Base-by-base conservation (phyloP, 2,888 invertebrate species). In the Nephrocerus scutellatus region DNA sequence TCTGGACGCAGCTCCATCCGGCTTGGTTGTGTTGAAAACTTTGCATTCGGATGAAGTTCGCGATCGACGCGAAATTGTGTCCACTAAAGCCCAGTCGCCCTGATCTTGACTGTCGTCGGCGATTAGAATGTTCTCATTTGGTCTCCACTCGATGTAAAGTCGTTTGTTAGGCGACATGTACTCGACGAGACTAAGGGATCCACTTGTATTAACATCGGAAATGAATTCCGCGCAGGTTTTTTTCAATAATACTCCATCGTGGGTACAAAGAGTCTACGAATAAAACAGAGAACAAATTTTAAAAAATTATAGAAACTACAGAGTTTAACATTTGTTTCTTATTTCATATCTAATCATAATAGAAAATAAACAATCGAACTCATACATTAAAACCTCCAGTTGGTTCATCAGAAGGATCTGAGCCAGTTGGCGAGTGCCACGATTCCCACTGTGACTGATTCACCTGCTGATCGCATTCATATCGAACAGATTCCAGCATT, bases 101-200 rank as follows among this genome's bases (percentile, higher is more conserved):
- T 84, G 83, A 57, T 84, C 84, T 55, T 83, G 84, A 2, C 77
- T 77, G 50, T 84, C 84, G 50, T 85, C 83, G 7, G 77, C 74
- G 10, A 87, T 84, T 47, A 84, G 72, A n/a, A 66, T 66, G 40
- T 59, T 64, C 60, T 87, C 86, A 44, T 79, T 79, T 1, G 85
- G 85, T 58, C 82, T 79, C 90, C 89, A 90, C 63, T 89, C 89
- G 36, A 90, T 77, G 49, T 74, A 78, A 46, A 77, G 76, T n/a
- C 74, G 74, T 50, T 66, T 66, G 36, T 52, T 51, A 0, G 56
- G 48, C 15, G 72, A 66, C 37, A 73, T 68, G 46, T 63, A 65
- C 35, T 65, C 63, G 19, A 64, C 56, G 28, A 67, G 42, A 14
- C 61, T 63, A 19, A 67, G 34, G 1, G 66, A 57, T 3, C 66